phyloP scores from a whole-genome alignment of 2,113 vertebrate species.

The Maccullochella peelii region DNA sequence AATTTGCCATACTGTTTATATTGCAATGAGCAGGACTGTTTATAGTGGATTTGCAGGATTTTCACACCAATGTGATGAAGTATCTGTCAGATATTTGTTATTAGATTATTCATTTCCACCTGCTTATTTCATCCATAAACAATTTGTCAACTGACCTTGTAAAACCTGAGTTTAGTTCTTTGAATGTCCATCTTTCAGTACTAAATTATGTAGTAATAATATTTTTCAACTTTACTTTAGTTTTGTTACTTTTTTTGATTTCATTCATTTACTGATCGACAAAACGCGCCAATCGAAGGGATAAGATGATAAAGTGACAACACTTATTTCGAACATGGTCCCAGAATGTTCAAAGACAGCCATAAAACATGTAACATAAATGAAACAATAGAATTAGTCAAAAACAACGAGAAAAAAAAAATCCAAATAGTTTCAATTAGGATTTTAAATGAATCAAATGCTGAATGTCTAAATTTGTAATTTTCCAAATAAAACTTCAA shows the following conservation, averaged over 20 bases:
- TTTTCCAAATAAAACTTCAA: slow-evolving; percentile 1
- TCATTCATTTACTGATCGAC: not conserved
- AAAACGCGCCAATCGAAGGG: not conserved
- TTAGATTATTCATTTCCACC: too few species aligned
- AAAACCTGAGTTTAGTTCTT: too few species aligned
- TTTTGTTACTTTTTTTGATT: not conserved
- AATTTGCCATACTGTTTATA: too few species aligned
- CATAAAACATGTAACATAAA: not conserved
- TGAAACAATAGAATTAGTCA: not conserved
- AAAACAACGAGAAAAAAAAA: not conserved
- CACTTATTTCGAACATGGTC: not conserved
- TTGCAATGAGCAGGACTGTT: too few species aligned
- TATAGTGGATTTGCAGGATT: not conserved
- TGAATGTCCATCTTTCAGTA: not conserved
- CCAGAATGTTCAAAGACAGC: not conserved
- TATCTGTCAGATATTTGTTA: not conserved
- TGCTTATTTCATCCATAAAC: not conserved
- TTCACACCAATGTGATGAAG: not conserved
- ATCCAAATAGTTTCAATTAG: not conserved
- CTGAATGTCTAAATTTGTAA: not conserved
- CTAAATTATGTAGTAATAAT: not conserved
- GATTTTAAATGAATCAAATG: not conserved
- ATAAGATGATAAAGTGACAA: not conserved
- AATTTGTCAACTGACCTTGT: not conserved
- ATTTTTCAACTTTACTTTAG: not conserved